Percentiles rank a stretch among this genome's conserved stretches.
Conservation (phyloP, 2,113 vertebrate genomes). For the Brienomyrus brachyistius region DNA sequence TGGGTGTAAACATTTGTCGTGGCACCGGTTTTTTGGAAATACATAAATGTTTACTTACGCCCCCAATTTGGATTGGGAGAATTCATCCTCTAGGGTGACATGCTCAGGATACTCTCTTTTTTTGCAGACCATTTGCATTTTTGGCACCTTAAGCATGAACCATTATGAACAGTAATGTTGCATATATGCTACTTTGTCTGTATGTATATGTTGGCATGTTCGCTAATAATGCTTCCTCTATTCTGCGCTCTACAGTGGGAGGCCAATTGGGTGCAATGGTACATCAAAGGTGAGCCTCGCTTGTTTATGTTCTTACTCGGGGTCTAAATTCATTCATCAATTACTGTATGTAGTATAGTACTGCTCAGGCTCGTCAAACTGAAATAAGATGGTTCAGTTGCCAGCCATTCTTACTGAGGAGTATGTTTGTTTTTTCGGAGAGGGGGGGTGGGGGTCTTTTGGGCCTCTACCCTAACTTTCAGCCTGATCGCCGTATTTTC, state of each 20-base stretch:
- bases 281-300: slow-evolving; percentile 94
- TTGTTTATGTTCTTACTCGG: neutral
- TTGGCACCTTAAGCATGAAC: neutral
- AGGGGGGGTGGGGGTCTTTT: too few relatives aligned
- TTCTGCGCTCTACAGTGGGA: slow-evolving; percentile 71
- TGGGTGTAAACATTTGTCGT: neutral
- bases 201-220: slow-evolving; percentile 12
- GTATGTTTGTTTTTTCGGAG: too few relatives aligned
- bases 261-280: slow-evolving; percentile 94
- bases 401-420: neutral
- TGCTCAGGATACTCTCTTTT: neutral
- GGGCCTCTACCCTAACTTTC: too few relatives aligned
- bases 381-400: neutral
- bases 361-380: neutral
- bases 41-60: neutral
- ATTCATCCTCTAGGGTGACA: neutral
- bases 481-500: neutral
- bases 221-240: slow-evolving; percentile 68
- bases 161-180: neutral
- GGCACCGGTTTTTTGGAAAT: neutral
- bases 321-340: neutral
- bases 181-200: neutral
- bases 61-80: neutral
- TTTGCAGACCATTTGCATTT: neutral
- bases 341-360: neutral